Conservation (phyloP, 1,140 invertebrate species). For the Microplitis mediator region DNA sequence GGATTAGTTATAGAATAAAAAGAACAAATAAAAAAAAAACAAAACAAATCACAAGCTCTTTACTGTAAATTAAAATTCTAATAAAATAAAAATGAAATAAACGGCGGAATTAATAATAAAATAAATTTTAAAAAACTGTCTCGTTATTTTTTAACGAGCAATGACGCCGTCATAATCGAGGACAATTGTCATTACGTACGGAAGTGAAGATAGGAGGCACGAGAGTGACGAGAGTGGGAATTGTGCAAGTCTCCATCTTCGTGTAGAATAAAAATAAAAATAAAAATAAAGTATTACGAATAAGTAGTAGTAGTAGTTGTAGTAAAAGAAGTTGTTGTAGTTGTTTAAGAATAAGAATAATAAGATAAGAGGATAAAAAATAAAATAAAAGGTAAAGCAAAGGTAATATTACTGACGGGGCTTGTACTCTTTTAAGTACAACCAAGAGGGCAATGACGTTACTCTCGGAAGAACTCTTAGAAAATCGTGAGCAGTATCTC, state of each 20-base stretch:
- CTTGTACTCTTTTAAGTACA: slow-evolving; percentile 1
- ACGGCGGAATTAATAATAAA: background rate
- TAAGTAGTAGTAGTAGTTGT: too few relatives aligned
- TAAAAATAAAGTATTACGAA: background rate
- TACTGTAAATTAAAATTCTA: background rate
- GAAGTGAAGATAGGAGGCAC: background rate
- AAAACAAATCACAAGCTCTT: background rate
- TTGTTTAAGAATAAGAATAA: background rate
- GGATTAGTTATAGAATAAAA: background rate
- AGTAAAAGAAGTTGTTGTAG: too few relatives aligned
- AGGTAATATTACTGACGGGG: slow-evolving; percentile 33
- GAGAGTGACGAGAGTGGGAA: slow-evolving; percentile 12
- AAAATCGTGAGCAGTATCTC: slow-evolving; percentile 18
- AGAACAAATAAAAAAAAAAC: background rate
- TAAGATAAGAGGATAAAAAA: slow-evolving; percentile 24
- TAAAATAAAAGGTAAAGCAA: slow-evolving; percentile 31
- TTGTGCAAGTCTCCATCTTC: background rate
- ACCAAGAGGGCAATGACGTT: slow-evolving; percentile 26
- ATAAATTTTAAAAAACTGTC: background rate
- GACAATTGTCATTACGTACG: slow-evolving; percentile 10
- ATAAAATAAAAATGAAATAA: too few relatives aligned
- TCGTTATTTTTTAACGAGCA: background rate
- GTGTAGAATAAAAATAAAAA: background rate
- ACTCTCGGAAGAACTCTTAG: background rate
- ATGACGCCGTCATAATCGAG: background rate